Evolutionary conservation across 2,797 vertebrate genomes (phyloP).

Genomic region (Petrocephalus sullivani): DNA sequence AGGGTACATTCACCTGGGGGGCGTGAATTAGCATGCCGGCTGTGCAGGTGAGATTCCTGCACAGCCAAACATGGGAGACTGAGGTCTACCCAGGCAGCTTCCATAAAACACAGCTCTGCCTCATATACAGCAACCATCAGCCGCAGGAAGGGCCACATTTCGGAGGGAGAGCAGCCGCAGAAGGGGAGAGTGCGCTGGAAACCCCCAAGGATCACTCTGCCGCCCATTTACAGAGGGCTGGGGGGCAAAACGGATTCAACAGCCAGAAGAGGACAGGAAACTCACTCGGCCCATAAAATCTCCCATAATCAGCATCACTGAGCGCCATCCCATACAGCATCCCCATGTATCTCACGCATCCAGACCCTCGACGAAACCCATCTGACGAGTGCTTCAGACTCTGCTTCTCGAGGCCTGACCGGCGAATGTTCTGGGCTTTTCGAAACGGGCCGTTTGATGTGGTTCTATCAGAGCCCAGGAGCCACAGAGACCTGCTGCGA

Average conservation of each 20-base stretch:
- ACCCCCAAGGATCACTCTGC: background rate
- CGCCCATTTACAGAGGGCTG: background rate
- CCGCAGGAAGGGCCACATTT: background rate
- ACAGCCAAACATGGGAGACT: background rate
- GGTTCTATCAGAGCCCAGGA: background rate
- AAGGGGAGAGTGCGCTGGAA: background rate
- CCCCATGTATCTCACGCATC: background rate
- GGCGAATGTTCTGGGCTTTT: background rate
- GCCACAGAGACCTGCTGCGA: background rate
- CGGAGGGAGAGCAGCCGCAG: background rate
- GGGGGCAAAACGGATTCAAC: background rate
- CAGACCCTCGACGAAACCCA: background rate
- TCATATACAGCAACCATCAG: background rate
- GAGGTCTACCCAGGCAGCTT: background rate
- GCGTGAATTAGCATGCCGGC: background rate
- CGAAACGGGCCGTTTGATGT: background rate
- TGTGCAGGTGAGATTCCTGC: background rate
- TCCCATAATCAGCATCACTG: background rate
- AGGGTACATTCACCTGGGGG: background rate
- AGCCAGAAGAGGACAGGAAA: background rate
- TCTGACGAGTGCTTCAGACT: background rate
- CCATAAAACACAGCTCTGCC: background rate
- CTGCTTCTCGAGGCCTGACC: background rate
- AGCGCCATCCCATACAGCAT: background rate
- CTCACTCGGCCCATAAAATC: background rate